phyloP scores from a whole-genome alignment of 2,888 invertebrate species.

The Hybos culiciformis region DNA sequence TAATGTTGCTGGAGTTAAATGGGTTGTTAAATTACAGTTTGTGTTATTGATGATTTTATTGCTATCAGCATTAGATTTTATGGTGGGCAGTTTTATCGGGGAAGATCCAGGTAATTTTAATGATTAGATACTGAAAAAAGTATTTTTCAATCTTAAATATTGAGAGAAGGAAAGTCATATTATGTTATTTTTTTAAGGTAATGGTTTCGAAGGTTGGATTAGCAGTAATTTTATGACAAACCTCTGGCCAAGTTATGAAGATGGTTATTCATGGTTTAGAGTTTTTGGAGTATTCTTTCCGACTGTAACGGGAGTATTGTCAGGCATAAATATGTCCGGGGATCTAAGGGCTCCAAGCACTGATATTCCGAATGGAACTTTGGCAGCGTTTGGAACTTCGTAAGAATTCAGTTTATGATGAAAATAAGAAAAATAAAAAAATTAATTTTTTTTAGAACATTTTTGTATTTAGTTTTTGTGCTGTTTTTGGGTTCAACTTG shows the following conservation, averaged over 20 bases:
- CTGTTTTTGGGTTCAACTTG: slow-evolving; percentile 84
- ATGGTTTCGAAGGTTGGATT: slow-evolving; percentile 79
- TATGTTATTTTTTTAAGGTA: no score
- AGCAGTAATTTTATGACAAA: slow-evolving; percentile 67
- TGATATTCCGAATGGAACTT: slow-evolving; percentile 88
- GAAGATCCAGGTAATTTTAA: slow-evolving; percentile 50
- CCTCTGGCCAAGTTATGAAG: slow-evolving; percentile 62
- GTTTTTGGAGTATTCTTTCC: slow-evolving; percentile 97
- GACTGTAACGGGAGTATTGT: slow-evolving; percentile 89
- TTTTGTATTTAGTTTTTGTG: slow-evolving; percentile 79
- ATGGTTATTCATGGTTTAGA: slow-evolving; percentile 82
- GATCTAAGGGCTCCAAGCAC: slow-evolving; percentile 82
- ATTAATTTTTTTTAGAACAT: slow-evolving; percentile 45
- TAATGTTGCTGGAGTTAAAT: slow-evolving; percentile 93
- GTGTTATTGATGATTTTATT: slow-evolving; percentile 70
- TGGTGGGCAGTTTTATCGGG: slow-evolving; percentile 81
- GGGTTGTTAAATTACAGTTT: slow-evolving; percentile 94
- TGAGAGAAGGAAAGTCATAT: background rate
- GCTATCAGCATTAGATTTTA: slow-evolving; percentile 82
- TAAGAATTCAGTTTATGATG: slow-evolving; percentile 29
- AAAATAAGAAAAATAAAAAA: background rate
- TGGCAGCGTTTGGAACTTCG: slow-evolving; percentile 86
- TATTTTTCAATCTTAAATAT: background rate
- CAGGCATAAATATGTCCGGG: slow-evolving; percentile 98
- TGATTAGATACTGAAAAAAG: background rate